Percentiles rank a stretch among this genome's conserved stretches.
Evolutionary conservation across 2,797 vertebrate genomes (phyloP).

Genomic region (Geotrypetes seraphini): DNA sequence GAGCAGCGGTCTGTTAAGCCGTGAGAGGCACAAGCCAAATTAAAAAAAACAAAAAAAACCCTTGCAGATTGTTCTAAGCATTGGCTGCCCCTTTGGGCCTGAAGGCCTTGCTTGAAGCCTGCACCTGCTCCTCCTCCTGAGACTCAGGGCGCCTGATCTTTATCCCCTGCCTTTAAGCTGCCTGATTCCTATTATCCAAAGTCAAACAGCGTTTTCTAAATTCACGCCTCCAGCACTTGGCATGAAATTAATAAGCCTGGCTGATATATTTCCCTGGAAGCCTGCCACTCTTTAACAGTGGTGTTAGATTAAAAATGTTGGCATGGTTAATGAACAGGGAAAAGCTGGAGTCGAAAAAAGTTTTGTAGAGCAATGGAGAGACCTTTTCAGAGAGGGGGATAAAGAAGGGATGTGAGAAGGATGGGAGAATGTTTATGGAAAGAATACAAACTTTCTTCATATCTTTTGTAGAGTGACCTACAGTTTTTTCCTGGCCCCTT

Average conservation of each 20-base stretch:
- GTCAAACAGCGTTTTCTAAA: conserved; percentile 77
- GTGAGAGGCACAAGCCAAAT: conserved; percentile 82
- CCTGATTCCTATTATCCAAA: conserved; percentile 82
- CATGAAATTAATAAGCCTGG: conserved; percentile 87
- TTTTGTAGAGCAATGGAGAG: conserved; percentile 69
- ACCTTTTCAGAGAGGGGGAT: conserved; percentile 41
- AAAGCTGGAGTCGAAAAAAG: conserved; percentile 73
- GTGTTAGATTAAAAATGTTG: conserved; percentile 83
- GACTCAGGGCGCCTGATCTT: conserved; percentile 89
- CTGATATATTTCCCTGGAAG: conserved; percentile 81
- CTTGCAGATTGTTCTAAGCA: conserved; percentile 94
- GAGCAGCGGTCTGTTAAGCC: conserved; percentile 83
- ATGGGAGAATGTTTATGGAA: conserved; percentile 46
- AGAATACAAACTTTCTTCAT: conserved; percentile 65
- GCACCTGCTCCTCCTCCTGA: conserved; percentile 96
- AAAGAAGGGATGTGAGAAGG: conserved; percentile 1
- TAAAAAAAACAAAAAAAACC: conserved; percentile 64
- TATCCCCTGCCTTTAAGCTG: conserved; percentile 82
- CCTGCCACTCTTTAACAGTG: conserved; percentile 80
- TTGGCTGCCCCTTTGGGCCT: conserved; percentile 88
- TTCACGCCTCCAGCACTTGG: conserved; percentile 78
- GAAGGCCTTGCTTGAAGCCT: conserved; percentile 90
- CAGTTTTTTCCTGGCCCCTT: too few species aligned
- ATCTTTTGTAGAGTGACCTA: too few species aligned
- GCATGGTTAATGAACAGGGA: conserved; percentile 79